Conservation (phyloP, 2,888 invertebrate genomes). For the Melanostoma mellinum region DNA sequence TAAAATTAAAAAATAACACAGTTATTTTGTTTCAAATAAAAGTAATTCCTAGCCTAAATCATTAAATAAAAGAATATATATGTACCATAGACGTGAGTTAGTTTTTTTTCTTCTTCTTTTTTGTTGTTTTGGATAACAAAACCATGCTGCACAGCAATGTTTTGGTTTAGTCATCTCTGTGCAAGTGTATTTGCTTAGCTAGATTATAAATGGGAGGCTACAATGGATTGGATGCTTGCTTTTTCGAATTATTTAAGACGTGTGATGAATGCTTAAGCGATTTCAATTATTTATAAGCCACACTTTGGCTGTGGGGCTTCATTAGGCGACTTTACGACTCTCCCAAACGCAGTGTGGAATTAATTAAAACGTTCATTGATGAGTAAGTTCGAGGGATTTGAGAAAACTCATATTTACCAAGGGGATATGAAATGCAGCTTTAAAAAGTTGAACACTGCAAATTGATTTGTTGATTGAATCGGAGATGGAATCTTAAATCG, state of each 20-base stretch:
- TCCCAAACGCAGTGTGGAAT: constrained; percentile 25
- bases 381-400: neutral
- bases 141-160: neutral
- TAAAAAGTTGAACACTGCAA: too few relatives aligned
- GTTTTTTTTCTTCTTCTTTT: constrained; percentile 16
- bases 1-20: constrained; percentile 74
- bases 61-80: constrained; percentile 71
- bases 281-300: constrained; percentile 24
- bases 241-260: neutral
- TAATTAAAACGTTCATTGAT: constrained; percentile 21
- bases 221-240: neutral
- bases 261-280: constrained; percentile 17
- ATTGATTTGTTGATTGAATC: too few relatives aligned
- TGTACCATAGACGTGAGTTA: constrained; percentile 51
- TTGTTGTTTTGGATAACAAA: constrained; percentile 2
- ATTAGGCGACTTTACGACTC: constrained; percentile 10
- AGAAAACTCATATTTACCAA: neutral
- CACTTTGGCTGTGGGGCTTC: neutral
- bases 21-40: constrained; percentile 82
- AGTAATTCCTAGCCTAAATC: constrained; percentile 76
- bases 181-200: too few relatives aligned
- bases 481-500: too few relatives aligned
- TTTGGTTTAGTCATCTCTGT: too few relatives aligned
- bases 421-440: neutral
- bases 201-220: neutral